phyloP scores from a whole-genome alignment of 1,140 invertebrate genomes.

The Polyergus mexicanus region DNA sequence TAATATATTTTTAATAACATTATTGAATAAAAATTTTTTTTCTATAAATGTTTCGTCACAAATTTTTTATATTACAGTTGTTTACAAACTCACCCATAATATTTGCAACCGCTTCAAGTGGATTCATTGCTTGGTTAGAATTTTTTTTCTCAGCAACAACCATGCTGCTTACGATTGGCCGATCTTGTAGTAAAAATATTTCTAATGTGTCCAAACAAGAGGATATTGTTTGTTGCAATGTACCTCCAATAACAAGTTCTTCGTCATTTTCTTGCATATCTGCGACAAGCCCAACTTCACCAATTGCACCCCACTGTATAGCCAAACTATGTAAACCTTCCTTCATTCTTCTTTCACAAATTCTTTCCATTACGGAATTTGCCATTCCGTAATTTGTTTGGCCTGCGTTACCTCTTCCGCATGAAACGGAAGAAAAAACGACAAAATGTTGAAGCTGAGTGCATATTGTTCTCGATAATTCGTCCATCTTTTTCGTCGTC shows the following conservation, averaged over 20 bases:
- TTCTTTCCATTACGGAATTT: conserved; percentile 88
- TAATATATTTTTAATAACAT: no score
- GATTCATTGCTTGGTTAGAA: conserved; percentile 74
- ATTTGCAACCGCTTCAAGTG: conserved; percentile 78
- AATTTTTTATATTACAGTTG: no score
- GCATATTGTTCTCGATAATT: conserved; percentile 85
- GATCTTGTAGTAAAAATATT: conserved; percentile 87
- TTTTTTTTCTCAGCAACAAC: conserved; percentile 59
- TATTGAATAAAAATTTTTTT: no score
- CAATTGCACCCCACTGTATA: conserved; percentile 88
- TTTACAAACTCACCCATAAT: not conserved
- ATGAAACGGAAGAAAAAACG: conserved; percentile 92
- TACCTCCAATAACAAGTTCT: conserved; percentile 88
- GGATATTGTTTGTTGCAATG: conserved; percentile 90
- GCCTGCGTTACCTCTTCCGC: conserved; percentile 92
- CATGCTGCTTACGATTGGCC: conserved; percentile 73
- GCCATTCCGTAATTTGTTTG: conserved; percentile 91
- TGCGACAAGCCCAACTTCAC: conserved; percentile 88
- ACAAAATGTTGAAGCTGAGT: conserved; percentile 87
- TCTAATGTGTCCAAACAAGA: conserved; percentile 88
- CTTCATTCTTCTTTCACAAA: conserved; percentile 86
- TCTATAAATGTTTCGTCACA: no score
- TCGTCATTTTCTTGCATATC: conserved; percentile 90
- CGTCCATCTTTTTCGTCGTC: conserved; percentile 85
- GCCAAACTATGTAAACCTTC: conserved; percentile 87